Conservation (phyloP, 1,140 invertebrate species). For the Acromyrmex charruanus region DNA sequence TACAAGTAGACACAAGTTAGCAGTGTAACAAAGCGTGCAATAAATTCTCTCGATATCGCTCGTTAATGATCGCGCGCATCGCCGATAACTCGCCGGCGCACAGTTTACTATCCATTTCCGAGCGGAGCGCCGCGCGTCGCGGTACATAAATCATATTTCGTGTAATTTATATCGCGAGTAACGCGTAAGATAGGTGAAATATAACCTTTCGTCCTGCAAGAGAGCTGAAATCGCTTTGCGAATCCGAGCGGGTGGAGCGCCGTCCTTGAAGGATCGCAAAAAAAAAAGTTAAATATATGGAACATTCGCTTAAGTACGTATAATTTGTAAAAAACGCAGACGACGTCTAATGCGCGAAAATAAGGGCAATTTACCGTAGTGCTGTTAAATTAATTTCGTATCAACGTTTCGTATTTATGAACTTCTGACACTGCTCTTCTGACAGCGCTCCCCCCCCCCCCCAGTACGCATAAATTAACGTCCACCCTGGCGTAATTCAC, state of each 20-base stretch:
- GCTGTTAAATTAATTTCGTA: slow-evolving; percentile 12
- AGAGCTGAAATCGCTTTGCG: slow-evolving; percentile 18
- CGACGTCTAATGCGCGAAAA: background rate
- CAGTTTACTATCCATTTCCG: slow-evolving; percentile 60
- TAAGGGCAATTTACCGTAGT: background rate
- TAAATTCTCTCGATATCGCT: slow-evolving; percentile 54
- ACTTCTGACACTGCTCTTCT: background rate
- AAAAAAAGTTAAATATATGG: background rate
- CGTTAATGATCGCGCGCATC: slow-evolving; percentile 55
- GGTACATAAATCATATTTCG: slow-evolving; percentile 57
- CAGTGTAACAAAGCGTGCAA: slow-evolving; percentile 23
- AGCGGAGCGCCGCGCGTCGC: slow-evolving; percentile 39
- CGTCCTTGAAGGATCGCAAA: background rate
- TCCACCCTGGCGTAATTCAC: slow-evolving; percentile 33
- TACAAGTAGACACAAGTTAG: background rate
- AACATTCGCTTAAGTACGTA: background rate
- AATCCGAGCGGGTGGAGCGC: background rate
- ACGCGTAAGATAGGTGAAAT: slow-evolving; percentile 54
- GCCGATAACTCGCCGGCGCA: slow-evolving; percentile 48
- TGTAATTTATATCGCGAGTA: slow-evolving; percentile 59
- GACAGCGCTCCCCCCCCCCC: background rate
- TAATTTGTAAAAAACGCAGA: background rate
- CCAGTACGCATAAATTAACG: slow-evolving; percentile 42
- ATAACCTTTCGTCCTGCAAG: slow-evolving; percentile 32
- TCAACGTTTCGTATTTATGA: slow-evolving; percentile 28